phyloP scores from a whole-genome alignment of 1,140 invertebrate species.

The Callitettix versicolor region DNA sequence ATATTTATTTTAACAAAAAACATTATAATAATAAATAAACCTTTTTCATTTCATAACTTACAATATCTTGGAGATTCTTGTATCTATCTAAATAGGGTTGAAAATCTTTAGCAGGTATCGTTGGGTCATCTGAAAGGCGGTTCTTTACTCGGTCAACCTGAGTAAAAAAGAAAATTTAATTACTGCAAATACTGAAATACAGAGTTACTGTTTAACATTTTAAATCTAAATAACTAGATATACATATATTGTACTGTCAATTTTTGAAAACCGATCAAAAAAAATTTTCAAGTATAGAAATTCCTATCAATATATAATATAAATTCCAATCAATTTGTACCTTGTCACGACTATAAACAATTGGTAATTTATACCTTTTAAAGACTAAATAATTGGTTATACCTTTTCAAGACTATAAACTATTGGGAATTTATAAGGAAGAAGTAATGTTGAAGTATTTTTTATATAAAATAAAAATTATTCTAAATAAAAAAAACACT shows the following conservation, averaged over 20 bases:
- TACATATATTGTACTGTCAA: not conserved
- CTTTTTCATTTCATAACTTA: constrained; percentile 16
- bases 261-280: not conserved
- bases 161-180: not conserved
- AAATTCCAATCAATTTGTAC: too few relatives aligned
- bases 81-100: constrained; percentile 58
- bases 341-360: too few relatives aligned
- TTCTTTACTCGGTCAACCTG: constrained; percentile 55
- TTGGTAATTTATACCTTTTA: too few relatives aligned
- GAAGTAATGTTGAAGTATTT: too few relatives aligned
- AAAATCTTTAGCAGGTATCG: constrained; percentile 53
- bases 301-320: too few relatives aligned
- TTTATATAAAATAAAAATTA: too few relatives aligned
- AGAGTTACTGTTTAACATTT: not conserved
- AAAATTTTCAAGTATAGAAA: too few relatives aligned
- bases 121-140: constrained; percentile 51
- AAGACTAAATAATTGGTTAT: too few relatives aligned
- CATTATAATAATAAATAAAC: too few relatives aligned
- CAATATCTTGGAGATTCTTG: constrained; percentile 45
- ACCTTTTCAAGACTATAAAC: too few relatives aligned
- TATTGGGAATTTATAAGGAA: too few relatives aligned
- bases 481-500: not conserved
- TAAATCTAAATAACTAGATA: not conserved
- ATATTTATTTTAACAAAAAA: too few relatives aligned
- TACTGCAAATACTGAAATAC: not conserved